These are phyloP conservation scores for Cyanoderma ruficeps DNA, from an alignment of 2,113 vertebrate species.

Conservation along the genomic window DNA sequence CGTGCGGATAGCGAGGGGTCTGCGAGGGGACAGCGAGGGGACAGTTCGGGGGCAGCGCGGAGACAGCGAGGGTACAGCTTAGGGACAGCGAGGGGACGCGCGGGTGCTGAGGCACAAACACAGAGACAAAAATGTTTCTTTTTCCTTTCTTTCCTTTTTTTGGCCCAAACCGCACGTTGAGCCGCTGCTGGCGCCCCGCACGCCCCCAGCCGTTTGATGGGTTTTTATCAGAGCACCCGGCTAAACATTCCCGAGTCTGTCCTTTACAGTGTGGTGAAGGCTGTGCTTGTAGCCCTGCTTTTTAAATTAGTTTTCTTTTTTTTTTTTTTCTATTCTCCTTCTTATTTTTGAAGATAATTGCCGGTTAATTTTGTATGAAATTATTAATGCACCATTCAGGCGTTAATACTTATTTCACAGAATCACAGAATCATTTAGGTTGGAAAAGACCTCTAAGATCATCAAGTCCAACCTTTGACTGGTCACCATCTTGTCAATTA, in stretches of 20 bases:
- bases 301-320: background rate
- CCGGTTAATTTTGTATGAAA: background rate
- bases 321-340: too few species aligned
- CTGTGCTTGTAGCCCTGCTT: background rate
- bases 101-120: background rate
- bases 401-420: background rate
- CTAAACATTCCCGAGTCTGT: background rate
- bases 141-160: too few species aligned
- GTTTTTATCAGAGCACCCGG: background rate
- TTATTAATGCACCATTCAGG: background rate
- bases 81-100: background rate
- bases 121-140: too few species aligned
- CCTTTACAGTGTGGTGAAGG: background rate
- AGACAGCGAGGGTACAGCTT: too few species aligned
- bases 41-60: fast-evolving
- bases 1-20: background rate
- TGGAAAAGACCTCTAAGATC: background rate
- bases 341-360: background rate
- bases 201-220: background rate
- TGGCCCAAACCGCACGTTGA: background rate
- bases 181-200: background rate
- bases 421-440: background rate
- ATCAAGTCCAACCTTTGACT: background rate
- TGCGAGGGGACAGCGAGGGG: background rate
- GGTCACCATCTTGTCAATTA: background rate